phyloP scores from a whole-genome alignment of 2,797 vertebrate genomes.

The Gallinago nigripennis region DNA sequence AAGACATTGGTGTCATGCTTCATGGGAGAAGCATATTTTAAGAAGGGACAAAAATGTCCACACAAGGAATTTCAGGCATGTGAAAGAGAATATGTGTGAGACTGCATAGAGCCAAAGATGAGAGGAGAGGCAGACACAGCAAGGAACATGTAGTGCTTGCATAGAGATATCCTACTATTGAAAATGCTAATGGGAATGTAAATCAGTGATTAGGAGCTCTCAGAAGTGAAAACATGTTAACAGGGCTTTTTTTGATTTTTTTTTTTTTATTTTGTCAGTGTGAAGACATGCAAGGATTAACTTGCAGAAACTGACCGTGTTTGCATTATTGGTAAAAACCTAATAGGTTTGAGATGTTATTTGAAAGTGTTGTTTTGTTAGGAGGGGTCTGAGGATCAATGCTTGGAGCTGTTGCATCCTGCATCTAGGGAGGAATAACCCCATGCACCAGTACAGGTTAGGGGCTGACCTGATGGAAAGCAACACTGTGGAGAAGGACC shows the following conservation, averaged over 20 bases:
- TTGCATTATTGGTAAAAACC: rapidly evolving
- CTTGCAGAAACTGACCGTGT: neutral
- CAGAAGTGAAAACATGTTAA: neutral
- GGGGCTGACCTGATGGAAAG: neutral
- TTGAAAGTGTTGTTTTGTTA: neutral
- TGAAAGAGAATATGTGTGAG: neutral
- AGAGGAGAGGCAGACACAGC: neutral
- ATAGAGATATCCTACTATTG: rapidly evolving
- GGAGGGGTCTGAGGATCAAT: rapidly evolving
- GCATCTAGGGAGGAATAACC: neutral
- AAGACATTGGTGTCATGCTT: neutral
- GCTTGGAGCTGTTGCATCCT: neutral
- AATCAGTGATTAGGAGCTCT: rapidly evolving
- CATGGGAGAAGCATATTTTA: neutral
- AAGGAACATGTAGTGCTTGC: neutral
- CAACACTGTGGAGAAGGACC: neutral
- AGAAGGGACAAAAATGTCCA: neutral
- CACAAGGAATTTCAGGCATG: neutral
- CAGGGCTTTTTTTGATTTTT: neutral
- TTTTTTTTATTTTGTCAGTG: neutral
- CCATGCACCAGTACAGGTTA: neutral
- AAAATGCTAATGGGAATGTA: neutral
- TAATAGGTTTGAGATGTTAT: neutral
- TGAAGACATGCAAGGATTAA: rapidly evolving
- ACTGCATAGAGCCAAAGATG: neutral